Evolutionary conservation across 2,888 invertebrate species (phyloP).

Genomic region (Drosophila birchii): DNA sequence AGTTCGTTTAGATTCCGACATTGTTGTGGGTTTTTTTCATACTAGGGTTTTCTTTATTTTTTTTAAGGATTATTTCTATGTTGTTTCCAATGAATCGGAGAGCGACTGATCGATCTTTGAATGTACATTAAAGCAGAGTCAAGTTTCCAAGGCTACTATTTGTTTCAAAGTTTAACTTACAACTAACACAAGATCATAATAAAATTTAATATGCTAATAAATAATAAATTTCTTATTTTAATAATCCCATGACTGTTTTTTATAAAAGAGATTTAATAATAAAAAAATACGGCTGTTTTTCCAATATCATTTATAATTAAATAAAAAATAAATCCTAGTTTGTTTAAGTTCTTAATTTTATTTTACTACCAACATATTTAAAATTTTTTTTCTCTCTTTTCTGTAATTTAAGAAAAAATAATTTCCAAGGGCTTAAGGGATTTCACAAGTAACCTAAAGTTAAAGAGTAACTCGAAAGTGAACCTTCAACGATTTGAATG

Average conservation of each 20-base stretch:
- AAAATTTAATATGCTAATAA: not conserved
- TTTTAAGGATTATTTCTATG: not conserved
- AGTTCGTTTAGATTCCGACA: not conserved
- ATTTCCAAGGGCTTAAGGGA: not conserved
- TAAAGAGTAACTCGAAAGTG: constrained; percentile 23
- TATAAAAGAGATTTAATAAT: not conserved
- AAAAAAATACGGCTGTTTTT: not conserved
- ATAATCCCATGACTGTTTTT: not conserved
- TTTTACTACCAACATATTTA: constrained; percentile 19
- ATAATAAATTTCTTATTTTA: not conserved
- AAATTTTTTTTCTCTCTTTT: constrained; percentile 5
- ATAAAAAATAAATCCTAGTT: not conserved
- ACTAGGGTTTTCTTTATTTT: not conserved
- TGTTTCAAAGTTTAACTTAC: not conserved
- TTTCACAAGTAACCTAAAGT: constrained; percentile 22
- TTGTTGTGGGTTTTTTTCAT: not conserved
- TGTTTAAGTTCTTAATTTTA: not conserved
- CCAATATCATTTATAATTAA: not conserved
- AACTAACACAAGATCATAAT: not conserved
- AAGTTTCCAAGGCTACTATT: not conserved
- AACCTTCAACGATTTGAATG: constrained; percentile 23
- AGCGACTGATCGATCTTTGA: not conserved
- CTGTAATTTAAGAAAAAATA: not conserved
- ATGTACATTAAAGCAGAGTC: not conserved
- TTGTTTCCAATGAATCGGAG: not conserved